phyloP scores from a whole-genome alignment of 2,113 vertebrate genomes.

The Ageneiosus marmoratus region DNA sequence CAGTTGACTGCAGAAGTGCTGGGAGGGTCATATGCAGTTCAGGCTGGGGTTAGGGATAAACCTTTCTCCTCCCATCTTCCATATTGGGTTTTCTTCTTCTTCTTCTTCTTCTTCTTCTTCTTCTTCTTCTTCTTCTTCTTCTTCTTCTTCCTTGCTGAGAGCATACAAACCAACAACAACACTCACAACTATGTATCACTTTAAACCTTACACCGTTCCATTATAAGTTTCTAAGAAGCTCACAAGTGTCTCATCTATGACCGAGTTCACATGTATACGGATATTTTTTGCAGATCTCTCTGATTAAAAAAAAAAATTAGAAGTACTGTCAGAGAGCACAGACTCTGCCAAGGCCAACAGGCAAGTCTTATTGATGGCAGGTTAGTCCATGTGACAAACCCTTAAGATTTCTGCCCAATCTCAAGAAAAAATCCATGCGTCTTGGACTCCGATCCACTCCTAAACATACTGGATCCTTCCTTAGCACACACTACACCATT shows the following conservation, averaged over 20 bases:
- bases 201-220: neutral
- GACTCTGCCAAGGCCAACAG: no score
- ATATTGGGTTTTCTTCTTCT: neutral
- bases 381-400: no score
- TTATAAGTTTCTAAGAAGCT: neutral
- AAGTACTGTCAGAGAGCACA: no score
- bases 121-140: neutral
- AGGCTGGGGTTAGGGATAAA: constrained; percentile 67
- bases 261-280: neutral
- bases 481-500: no score
- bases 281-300: neutral
- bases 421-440: no score
- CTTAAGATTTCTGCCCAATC: no score
- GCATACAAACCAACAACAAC: neutral
- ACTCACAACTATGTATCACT: neutral
- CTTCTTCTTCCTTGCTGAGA: neutral
- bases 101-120: neutral
- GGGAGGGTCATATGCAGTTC: constrained; percentile 73
- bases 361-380: no score
- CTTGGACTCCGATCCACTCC: no score
- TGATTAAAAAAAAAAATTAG: neutral
- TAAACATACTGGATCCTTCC: no score
- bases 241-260: neutral
- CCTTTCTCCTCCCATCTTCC: constrained; percentile 30
- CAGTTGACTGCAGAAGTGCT: constrained; percentile 64